phyloP scores from a whole-genome alignment of 2,113 vertebrate genomes.

The Orcinus orca region DNA sequence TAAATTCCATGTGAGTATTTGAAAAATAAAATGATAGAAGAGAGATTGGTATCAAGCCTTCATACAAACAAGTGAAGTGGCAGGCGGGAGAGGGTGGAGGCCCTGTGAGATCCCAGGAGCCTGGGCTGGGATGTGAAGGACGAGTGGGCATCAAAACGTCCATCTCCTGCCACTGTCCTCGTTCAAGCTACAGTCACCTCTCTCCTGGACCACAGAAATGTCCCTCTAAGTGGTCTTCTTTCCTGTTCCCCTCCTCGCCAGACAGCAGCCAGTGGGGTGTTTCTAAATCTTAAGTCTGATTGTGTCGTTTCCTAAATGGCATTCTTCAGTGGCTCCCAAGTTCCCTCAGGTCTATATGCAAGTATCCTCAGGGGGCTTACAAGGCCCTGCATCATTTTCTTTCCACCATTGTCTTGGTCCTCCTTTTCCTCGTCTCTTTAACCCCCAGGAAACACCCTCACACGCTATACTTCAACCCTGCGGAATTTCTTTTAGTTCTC shows the following conservation, averaged over 20 bases:
- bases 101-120: background rate
- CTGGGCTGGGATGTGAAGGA: background rate
- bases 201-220: background rate
- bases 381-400: background rate
- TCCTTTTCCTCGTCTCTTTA: background rate
- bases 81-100: no score
- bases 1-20: background rate
- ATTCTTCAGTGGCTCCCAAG: background rate
- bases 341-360: background rate
- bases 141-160: accelerated
- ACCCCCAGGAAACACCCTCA: background rate
- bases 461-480: accelerated
- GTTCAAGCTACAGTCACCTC: background rate
- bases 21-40: background rate
- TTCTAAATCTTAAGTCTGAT: background rate
- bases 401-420: background rate
- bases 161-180: background rate
- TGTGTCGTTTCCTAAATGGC: background rate
- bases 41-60: background rate
- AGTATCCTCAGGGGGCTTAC: background rate
- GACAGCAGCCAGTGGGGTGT: background rate
- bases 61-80: background rate
- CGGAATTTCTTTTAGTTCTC: background rate
- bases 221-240: background rate
- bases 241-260: background rate